These are phyloP conservation scores for Dicyrtomina minuta DNA, from an alignment of 2,888 invertebrate genomes.

Conservation along the genomic window DNA sequence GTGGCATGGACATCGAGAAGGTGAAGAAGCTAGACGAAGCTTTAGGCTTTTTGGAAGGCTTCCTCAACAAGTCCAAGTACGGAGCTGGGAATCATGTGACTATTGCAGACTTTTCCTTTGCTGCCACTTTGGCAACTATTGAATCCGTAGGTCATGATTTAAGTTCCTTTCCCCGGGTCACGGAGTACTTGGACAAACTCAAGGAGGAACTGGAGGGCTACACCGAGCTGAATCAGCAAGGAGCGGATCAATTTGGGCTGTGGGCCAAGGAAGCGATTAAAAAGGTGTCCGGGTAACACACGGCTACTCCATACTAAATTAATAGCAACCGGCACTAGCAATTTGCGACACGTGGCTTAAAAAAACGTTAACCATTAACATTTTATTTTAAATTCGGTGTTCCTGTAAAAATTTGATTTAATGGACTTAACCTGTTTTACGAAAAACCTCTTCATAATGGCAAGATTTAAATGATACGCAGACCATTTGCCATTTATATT, in stretches of 20 bases:
- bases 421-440: no score
- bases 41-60: slow-evolving; percentile 51
- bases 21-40: slow-evolving; percentile 56
- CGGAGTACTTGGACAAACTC: slow-evolving; percentile 65
- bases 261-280: slow-evolving; percentile 42
- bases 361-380: no score
- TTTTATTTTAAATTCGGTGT: no score
- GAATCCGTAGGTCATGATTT: slow-evolving; percentile 64
- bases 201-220: slow-evolving; percentile 65
- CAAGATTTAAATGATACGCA: no score
- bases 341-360: no score
- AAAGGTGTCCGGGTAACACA: not conserved
- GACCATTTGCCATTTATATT: no score
- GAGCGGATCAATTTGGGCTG: slow-evolving; percentile 50
- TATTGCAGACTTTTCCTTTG: slow-evolving; percentile 59
- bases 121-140: slow-evolving; percentile 55
- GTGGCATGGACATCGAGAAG: slow-evolving; percentile 55
- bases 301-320: no score
- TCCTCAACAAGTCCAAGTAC: slow-evolving; percentile 54
- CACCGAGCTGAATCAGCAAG: slow-evolving; percentile 57
- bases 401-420: no score
- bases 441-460: no score
- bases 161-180: slow-evolving; percentile 68
- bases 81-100: slow-evolving; percentile 57
- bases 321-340: no score